Evolutionary conservation across 2,888 invertebrate genomes (phyloP).

Genomic region (Neoitamus cyanurus): DNA sequence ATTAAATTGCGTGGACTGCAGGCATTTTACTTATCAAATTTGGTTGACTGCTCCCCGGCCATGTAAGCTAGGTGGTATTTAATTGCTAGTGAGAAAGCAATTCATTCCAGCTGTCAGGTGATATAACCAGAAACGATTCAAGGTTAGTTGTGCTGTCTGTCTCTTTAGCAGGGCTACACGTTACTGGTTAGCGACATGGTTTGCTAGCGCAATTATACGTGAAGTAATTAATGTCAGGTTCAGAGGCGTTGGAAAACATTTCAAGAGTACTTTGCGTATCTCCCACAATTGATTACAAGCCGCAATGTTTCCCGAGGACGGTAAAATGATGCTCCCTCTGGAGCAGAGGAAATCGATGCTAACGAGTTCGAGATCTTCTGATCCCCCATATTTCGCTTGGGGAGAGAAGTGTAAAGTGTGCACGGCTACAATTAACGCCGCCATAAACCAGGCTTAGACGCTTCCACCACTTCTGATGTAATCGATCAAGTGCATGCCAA

Average conservation of each 20-base stretch:
- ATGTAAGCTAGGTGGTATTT: neutral
- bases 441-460: neutral
- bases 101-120: conserved; percentile 11
- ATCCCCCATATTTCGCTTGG: neutral
- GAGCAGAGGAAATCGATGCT: neutral
- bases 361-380: conserved; percentile 2
- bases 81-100: conserved; percentile 3
- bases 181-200: neutral
- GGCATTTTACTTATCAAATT: conserved; percentile 15
- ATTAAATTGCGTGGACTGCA: neutral
- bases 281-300: conserved; percentile 1
- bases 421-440: neutral
- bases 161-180: neutral
- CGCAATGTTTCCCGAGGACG: neutral
- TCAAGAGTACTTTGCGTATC: neutral
- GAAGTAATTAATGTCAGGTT: conserved; percentile 40
- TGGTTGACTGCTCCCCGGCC: neutral
- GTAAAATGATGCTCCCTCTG: neutral
- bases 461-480: neutral
- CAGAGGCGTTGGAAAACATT: conserved; percentile 18
- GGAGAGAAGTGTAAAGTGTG: no score
- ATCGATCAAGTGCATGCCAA: neutral
- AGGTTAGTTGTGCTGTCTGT: conserved; percentile 4
- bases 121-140: conserved; percentile 2
- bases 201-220: neutral